Evolutionary conservation across 2,888 invertebrate genomes (phyloP).

Genomic region (Eurytoma adleriae): DNA sequence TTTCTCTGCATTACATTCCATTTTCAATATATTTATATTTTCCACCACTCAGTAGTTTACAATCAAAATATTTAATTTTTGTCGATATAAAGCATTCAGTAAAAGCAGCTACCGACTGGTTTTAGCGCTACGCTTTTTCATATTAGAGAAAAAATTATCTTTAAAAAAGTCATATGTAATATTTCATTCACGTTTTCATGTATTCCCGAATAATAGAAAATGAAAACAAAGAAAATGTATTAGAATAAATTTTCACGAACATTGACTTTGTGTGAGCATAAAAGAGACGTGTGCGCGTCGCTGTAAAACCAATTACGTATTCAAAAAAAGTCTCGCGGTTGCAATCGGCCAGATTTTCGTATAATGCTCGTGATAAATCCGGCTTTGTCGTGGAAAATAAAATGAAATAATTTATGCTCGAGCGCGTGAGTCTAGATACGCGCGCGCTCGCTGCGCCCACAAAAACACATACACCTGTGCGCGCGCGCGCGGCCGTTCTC

Average conservation of each 20-base stretch:
- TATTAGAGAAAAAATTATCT: no score
- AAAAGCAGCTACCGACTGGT: no score
- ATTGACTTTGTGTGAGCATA: background rate
- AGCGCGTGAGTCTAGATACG: conserved; percentile 21
- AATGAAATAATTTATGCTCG: conserved; percentile 53
- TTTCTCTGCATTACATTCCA: background rate
- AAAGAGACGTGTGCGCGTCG: background rate
- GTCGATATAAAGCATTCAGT: no score
- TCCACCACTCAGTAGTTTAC: no score
- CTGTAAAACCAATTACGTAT: conserved; percentile 7
- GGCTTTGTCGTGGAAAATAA: conserved; percentile 29
- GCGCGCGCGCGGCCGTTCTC: conserved; percentile 34
- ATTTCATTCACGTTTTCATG: no score
- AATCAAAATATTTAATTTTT: no score
- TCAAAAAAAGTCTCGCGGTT: background rate
- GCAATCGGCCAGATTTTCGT: conserved; percentile 41
- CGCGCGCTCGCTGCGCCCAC: background rate
- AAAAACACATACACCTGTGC: conserved; percentile 40
- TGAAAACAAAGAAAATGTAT: no score
- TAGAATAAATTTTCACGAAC: no score
- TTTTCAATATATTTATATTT: conserved; percentile 16
- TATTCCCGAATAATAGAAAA: no score
- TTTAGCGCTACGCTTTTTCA: no score
- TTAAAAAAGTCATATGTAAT: no score
- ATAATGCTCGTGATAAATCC: conserved; percentile 32